Base-by-base conservation (phyloP, 1,140 invertebrate genomes). In the Drosophila azteca region DNA sequence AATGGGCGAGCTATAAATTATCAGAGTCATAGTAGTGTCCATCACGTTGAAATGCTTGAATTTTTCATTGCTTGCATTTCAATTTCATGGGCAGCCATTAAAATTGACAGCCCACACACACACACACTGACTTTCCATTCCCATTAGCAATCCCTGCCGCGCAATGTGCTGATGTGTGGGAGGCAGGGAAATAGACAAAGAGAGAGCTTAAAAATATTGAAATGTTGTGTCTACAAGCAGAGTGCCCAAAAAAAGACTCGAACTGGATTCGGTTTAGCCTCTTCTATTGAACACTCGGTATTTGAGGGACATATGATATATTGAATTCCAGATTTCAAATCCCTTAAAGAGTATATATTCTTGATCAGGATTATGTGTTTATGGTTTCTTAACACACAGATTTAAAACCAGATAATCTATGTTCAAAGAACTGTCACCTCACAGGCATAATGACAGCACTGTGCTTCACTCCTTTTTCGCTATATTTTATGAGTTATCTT, bases 31-130 rank as follows among this genome's bases (percentile, higher is more conserved):
- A 63, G 78, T 81, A 63, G 83, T 87, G 82, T 87, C 83, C 83
- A 88, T 87, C 83, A 88, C 82, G 83, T 76, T 87, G 83, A 87
- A 87, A 87, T 78, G 83, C 78, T 79, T 88, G 63, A 78, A 87
- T 82, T 88, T 87, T 88, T 76, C 83, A 87, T 87, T 66, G 83
- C 78, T 75, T 79, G 82, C 82, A 87, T 82, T 88, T 82, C 82
- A 79, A 72, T 87, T 87, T 87, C 79, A 87, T 87, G 82, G 83
- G 74, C 78, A 66, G 52, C 78, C 83, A 87, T 87, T 88, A 82
- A 88, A 82, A 87, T 79, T 88, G 83, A 87, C 75, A 78, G 66
- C 43, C 60, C 64, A 49, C 59, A 48, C 55, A 61, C 62, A 74
- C 22, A 60, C 6, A 41, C 22, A 57, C 17, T 39, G 35, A 39